These are phyloP conservation scores for Choristoneura fumiferana DNA, from an alignment of 1,140 invertebrate genomes.

Conservation along the genomic window DNA sequence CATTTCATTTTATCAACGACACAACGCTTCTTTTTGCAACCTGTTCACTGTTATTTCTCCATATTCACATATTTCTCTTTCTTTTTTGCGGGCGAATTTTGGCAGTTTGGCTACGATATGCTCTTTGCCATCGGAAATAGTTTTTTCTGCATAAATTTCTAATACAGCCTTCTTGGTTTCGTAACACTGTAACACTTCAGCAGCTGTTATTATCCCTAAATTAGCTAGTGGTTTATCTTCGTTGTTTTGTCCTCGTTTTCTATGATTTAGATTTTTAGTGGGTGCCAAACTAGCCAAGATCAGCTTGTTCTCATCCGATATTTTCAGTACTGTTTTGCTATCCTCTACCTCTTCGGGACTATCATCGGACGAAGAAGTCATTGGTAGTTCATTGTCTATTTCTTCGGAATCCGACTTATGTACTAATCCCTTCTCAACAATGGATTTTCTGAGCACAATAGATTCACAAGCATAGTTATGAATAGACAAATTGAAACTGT, in stretches of 20 bases:
- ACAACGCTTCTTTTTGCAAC: no score
- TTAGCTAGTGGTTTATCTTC: no score
- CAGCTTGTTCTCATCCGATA: conserved; percentile 37
- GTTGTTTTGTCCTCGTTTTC: no score
- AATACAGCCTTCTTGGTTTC: conserved; percentile 63
- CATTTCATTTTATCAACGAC: no score
- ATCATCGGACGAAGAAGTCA: no score
- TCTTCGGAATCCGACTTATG: no score
- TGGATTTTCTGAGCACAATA: no score
- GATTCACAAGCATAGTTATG: conserved; percentile 1
- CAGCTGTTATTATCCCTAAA: neutral
- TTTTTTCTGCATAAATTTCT: conserved; percentile 54
- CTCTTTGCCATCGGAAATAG: conserved; percentile 29
- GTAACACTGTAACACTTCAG: conserved; percentile 52
- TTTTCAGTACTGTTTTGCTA: conserved; percentile 26
- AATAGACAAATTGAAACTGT: conserved; percentile 21
- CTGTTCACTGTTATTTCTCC: no score
- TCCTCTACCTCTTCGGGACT: neutral
- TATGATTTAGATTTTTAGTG: no score
- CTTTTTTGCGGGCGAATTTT: conserved; percentile 27
- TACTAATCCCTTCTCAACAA: no score
- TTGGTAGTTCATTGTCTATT: no score
- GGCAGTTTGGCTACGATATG: conserved; percentile 47
- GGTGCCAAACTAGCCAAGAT: conserved; percentile 24
- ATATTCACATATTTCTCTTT: no score